Evolutionary conservation across 2,113 vertebrate species (phyloP).

Genomic region (Corvus moneduloides): DNA sequence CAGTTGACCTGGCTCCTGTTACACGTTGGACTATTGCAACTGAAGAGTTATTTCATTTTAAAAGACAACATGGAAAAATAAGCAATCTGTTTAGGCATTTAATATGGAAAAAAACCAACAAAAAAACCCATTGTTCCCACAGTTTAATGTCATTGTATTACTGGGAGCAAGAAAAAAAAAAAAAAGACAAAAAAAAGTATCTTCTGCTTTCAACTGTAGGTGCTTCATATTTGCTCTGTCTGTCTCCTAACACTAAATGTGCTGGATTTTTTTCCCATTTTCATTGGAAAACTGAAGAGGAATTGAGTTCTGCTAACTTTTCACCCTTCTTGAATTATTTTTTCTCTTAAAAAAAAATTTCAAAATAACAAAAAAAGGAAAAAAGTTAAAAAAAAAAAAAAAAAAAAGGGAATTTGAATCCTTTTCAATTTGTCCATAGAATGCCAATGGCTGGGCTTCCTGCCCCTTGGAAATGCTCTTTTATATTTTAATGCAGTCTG

Average conservation of each 20-base stretch:
- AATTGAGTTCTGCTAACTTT: constrained; percentile 68
- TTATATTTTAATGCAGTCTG: constrained; percentile 75
- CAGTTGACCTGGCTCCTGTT: constrained; percentile 71
- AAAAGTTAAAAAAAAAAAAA: not conserved
- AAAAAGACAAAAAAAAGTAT: not conserved
- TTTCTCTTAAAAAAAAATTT: not conserved
- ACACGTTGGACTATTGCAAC: constrained; percentile 64
- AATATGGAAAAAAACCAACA: not conserved
- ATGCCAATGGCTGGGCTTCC: constrained; percentile 36
- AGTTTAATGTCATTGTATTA: constrained; percentile 65
- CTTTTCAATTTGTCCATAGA: constrained; percentile 62
- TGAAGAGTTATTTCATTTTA: constrained; percentile 63
- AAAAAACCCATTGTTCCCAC: constrained; percentile 53
- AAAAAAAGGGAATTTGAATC: constrained; percentile 48
- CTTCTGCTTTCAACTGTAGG: constrained; percentile 76
- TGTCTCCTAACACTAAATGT: constrained; percentile 77
- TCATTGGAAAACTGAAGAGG: constrained; percentile 66
- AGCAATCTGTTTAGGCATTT: constrained; percentile 71
- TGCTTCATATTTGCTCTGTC: constrained; percentile 75
- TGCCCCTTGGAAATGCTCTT: constrained; percentile 62
- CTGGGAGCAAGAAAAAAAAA: constrained; percentile 63
- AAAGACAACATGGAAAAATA: constrained; percentile 66
- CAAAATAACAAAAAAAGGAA: not conserved
- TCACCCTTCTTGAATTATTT: constrained; percentile 47
- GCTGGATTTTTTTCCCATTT: constrained; percentile 67